Conservation (phyloP, 2,113 vertebrate genomes). For the Oceanites oceanicus region DNA sequence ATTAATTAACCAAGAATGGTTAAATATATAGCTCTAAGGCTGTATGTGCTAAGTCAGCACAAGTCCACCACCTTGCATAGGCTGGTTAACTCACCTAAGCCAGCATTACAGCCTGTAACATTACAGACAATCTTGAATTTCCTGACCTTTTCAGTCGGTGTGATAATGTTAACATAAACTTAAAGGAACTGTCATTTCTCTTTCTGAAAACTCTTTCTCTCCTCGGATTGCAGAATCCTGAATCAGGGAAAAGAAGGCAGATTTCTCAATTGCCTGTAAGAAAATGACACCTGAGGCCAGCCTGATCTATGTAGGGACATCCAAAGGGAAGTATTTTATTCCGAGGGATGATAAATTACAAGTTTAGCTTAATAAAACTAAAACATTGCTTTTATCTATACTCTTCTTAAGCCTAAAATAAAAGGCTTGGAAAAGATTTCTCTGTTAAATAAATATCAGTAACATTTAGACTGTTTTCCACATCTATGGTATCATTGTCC, state of each 20-base stretch:
- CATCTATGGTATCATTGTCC: neutral
- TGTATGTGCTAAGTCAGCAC: neutral
- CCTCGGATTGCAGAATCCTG: neutral
- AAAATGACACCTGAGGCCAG: neutral
- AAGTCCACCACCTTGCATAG: neutral
- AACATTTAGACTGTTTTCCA: neutral
- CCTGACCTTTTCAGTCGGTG: slow-evolving; percentile 2
- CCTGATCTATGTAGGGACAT: neutral
- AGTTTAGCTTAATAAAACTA: neutral
- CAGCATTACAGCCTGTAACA: neutral
- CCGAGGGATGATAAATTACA: neutral
- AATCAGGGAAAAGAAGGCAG: neutral
- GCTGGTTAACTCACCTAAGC: neutral
- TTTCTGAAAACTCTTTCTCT: slow-evolving; percentile 23
- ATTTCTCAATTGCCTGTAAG: neutral
- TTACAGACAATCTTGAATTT: neutral
- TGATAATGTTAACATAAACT: slow-evolving; percentile 40
- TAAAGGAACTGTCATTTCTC: slow-evolving; percentile 20
- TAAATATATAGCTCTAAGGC: neutral
- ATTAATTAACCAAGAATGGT: neutral
- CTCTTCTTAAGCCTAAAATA: neutral
- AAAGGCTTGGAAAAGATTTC: neutral
- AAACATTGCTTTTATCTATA: neutral
- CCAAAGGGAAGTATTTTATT: neutral
- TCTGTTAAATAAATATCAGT: neutral